phyloP scores from a whole-genome alignment of 2,797 vertebrate species.

The Morus bassanus region DNA sequence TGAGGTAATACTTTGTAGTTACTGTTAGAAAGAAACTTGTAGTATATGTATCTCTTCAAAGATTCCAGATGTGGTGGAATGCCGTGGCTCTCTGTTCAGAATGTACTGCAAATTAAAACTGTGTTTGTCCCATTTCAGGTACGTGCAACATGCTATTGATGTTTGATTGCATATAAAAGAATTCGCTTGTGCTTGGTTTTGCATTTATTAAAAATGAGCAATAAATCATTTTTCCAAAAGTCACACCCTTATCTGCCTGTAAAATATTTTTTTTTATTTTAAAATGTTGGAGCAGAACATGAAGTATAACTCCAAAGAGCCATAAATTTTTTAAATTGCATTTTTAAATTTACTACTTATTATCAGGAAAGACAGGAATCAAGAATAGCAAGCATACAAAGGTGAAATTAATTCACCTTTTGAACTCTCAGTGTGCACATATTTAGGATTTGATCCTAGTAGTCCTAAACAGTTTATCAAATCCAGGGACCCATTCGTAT shows the following conservation, averaged over 20 bases:
- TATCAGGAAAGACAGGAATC: neutral
- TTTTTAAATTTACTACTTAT: neutral
- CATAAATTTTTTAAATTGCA: fast-evolving
- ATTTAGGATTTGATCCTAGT: constrained; percentile 4
- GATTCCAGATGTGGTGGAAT: neutral
- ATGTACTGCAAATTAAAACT: neutral
- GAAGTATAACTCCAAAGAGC: neutral
- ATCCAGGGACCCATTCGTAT: neutral
- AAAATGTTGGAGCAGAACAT: neutral
- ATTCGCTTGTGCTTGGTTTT: neutral
- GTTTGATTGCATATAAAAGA: neutral
- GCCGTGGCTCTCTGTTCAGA: neutral
- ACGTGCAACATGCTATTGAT: neutral
- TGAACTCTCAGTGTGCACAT: neutral
- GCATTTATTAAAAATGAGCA: neutral
- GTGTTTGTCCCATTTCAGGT: neutral
- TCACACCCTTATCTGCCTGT: neutral
- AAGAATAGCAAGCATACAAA: neutral
- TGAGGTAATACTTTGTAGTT: neutral
- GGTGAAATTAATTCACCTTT: constrained; percentile 30
- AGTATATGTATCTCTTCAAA: neutral
- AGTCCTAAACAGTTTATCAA: constrained; percentile 31
- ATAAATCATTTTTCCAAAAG: neutral
- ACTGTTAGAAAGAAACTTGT: neutral
- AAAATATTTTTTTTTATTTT: neutral